phyloP scores from a whole-genome alignment of 2,113 vertebrate species.

The Bombycilla garrulus region DNA sequence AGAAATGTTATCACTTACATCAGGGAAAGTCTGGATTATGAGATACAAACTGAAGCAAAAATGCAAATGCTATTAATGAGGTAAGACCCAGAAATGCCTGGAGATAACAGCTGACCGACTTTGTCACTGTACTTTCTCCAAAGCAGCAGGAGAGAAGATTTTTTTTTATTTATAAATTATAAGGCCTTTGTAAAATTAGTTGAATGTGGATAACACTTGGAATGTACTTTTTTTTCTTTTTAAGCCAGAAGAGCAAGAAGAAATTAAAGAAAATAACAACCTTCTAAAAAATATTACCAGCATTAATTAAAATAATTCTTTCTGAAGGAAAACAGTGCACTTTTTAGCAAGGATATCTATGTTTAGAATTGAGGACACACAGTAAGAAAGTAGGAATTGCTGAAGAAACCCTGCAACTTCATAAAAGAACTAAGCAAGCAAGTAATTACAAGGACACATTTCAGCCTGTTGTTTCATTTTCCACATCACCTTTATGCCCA shows the following conservation, averaged over 20 bases:
- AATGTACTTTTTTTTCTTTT: neutral
- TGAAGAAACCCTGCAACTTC: fast-evolving
- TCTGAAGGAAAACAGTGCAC: neutral
- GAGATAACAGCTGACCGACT: neutral
- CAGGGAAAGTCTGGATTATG: neutral
- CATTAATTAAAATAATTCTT: neutral
- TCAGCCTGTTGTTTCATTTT: neutral
- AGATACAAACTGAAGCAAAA: neutral
- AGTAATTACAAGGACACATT: neutral
- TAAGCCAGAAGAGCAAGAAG: neutral
- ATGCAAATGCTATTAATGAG: neutral
- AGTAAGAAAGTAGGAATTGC: neutral
- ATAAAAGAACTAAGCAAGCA: neutral
- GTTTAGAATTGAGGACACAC: neutral
- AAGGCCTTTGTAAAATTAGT: neutral
- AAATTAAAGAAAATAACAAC: neutral
- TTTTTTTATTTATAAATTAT: neutral
- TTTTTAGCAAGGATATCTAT: neutral
- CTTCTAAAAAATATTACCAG: neutral
- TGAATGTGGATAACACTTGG: neutral
- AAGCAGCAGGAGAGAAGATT: neutral
- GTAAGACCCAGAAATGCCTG: neutral
- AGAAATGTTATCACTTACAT: neutral
- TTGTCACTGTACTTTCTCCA: neutral
- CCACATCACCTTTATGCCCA: neutral